Evolutionary conservation across 37 sponge, comb jelly and placozoan species (phyloP).

Genomic region (Aplysina aerophoba): DNA sequence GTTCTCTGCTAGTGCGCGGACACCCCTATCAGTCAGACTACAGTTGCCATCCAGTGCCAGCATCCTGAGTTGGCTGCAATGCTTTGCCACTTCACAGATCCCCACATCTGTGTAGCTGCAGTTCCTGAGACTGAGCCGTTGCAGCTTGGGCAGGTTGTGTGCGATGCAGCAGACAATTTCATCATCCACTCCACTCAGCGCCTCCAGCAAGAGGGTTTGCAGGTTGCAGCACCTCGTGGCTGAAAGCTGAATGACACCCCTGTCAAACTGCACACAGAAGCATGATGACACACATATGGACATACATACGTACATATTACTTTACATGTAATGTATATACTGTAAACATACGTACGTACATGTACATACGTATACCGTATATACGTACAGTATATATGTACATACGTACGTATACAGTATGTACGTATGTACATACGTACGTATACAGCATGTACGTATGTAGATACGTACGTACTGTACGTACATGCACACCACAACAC

Average conservation of each 20-base stretch:
- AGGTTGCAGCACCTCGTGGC: constrained; percentile 62
- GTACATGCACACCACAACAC: no score
- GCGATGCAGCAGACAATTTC: constrained; percentile 53
- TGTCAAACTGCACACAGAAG: constrained; percentile 33
- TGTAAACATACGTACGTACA: no score
- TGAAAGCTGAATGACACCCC: constrained; percentile 43
- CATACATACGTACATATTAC: background rate
- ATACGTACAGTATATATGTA: background rate
- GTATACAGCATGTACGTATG: constrained; percentile 9
- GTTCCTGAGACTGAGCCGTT: constrained; percentile 61
- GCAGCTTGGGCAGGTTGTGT: constrained; percentile 49
- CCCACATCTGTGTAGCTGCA: constrained; percentile 71
- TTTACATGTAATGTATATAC: no score
- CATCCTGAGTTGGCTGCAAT: constrained; percentile 60
- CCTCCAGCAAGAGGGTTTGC: constrained; percentile 67
- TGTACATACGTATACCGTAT: no score
- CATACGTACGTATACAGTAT: background rate
- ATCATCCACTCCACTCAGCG: constrained; percentile 63
- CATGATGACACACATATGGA: background rate
- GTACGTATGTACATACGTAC: constrained; percentile 19
- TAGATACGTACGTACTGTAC: background rate
- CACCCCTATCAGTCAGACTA: constrained; percentile 73
- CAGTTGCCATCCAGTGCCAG: constrained; percentile 72
- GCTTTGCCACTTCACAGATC: constrained; percentile 59
- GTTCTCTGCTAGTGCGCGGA: constrained; percentile 68